A percentile compares a stretch with the other conserved stretches of the same genome.
phyloP scores from a whole-genome alignment of 2,113 vertebrate genomes.

The Nothobranchius kuhntae region DNA sequence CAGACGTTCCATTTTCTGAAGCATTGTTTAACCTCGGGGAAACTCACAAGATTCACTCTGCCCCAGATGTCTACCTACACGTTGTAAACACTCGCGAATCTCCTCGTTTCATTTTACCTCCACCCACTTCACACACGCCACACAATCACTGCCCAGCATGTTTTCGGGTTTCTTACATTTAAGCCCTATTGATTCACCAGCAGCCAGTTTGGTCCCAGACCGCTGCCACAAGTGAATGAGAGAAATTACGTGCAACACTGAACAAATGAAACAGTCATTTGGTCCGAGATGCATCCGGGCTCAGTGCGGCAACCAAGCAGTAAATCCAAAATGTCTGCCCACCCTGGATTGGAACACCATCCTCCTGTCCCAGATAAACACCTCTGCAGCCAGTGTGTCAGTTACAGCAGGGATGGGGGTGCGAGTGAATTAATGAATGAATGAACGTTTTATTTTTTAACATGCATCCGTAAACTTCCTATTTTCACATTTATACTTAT shows the following conservation, averaged over 20 bases:
- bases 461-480: too few species aligned
- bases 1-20: constrained; percentile 2
- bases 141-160: constrained; percentile 11
- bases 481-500: too few species aligned
- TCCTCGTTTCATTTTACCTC: neutral
- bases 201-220: constrained; percentile 49
- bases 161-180: constrained; percentile 48
- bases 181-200: constrained; percentile 63
- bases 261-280: constrained; percentile 76
- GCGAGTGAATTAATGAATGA: neutral
- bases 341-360: constrained; percentile 15
- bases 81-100: constrained; percentile 12
- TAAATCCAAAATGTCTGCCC: constrained; percentile 64
- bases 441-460: too few species aligned
- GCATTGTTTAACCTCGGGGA: constrained; percentile 18
- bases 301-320: constrained; percentile 58
- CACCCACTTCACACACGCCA: neutral
- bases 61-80: neutral
- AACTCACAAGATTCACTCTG: constrained; percentile 29
- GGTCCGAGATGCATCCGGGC: constrained; percentile 44
- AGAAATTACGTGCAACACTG: constrained; percentile 68
- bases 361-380: constrained; percentile 42
- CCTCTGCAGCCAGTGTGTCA: constrained; percentile 21
- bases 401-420: constrained; percentile 44
- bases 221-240: constrained; percentile 43